A percentile compares a stretch with the other conserved stretches of the same genome.
These are phyloP conservation scores for Frankliniella fusca DNA, from an alignment of 2,888 invertebrate species.

Conservation along the genomic window DNA sequence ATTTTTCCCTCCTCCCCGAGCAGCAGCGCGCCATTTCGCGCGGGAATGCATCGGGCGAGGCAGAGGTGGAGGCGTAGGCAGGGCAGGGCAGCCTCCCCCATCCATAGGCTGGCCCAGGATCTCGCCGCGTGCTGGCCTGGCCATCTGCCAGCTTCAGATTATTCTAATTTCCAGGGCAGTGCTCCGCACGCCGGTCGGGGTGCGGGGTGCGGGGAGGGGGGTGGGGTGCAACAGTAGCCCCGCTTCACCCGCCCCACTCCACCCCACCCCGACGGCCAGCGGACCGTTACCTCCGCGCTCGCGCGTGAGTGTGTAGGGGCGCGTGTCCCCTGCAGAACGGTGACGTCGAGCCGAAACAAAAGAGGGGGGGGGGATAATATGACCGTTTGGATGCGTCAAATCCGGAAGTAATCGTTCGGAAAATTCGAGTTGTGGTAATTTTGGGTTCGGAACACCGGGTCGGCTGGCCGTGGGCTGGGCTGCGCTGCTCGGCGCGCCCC, in stretches of 20 bases:
- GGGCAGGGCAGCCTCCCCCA: background rate
- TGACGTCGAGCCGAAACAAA: no score
- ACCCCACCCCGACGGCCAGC: no score
- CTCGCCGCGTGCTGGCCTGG: background rate
- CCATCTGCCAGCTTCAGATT: constrained; percentile 22
- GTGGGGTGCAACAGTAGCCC: background rate
- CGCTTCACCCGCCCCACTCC: no score
- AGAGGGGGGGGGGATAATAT: background rate
- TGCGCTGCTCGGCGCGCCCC: background rate
- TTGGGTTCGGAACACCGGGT: background rate
- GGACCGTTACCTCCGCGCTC: background rate
- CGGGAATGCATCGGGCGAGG: no score
- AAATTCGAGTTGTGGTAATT: constrained; percentile 25
- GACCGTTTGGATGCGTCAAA: constrained; percentile 17
- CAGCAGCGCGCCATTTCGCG: no score
- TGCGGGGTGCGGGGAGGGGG: background rate
- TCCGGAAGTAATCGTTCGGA: constrained; percentile 26
- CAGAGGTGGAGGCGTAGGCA: no score
- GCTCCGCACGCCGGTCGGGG: background rate
- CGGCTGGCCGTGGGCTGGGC: background rate
- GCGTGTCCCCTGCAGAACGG: no score
- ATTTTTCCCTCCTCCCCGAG: constrained; percentile 9
- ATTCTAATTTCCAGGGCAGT: constrained; percentile 7
- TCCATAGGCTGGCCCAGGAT: background rate
- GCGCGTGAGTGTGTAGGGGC: no score